Conservation (phyloP, 2,888 invertebrate species). For the Spicauda simplicius region DNA sequence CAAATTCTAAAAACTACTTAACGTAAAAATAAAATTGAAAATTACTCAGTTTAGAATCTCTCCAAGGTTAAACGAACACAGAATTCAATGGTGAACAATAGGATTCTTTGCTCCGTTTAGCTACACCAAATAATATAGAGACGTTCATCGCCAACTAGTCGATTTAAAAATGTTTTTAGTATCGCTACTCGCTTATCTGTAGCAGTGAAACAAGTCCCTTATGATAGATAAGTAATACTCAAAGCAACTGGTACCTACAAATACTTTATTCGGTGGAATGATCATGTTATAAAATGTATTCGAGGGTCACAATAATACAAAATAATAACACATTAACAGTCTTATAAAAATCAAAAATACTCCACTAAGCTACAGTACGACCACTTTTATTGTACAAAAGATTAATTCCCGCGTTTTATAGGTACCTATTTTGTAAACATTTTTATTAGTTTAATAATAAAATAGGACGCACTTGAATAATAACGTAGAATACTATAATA, state of each 20-base stretch:
- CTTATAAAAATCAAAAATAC: slow-evolving; percentile 67
- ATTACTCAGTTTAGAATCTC: no score
- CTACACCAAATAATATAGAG: no score
- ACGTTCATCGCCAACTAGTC: no score
- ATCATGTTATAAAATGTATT: slow-evolving; percentile 60
- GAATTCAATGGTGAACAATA: no score
- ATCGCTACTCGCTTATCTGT: neutral
- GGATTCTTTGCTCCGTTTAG: no score
- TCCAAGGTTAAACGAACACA: no score
- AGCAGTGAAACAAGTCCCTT: slow-evolving; percentile 30
- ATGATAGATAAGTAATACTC: slow-evolving; percentile 67
- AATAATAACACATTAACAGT: slow-evolving; percentile 70
- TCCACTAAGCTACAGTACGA: slow-evolving; percentile 1
- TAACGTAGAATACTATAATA: neutral
- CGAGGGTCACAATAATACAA: slow-evolving; percentile 59
- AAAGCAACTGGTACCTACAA: slow-evolving; percentile 67
- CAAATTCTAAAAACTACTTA: no score
- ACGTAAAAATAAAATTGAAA: no score
- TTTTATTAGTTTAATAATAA: slow-evolving; percentile 19
- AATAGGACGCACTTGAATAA: slow-evolving; percentile 52
- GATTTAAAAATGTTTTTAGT: neutral
- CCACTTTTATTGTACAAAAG: slow-evolving; percentile 58
- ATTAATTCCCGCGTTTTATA: neutral
- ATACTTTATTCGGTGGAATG: slow-evolving; percentile 82
- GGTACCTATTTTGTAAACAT: neutral